Conservation (phyloP, 2,113 vertebrate species). For the Oryzias melastigma region DNA sequence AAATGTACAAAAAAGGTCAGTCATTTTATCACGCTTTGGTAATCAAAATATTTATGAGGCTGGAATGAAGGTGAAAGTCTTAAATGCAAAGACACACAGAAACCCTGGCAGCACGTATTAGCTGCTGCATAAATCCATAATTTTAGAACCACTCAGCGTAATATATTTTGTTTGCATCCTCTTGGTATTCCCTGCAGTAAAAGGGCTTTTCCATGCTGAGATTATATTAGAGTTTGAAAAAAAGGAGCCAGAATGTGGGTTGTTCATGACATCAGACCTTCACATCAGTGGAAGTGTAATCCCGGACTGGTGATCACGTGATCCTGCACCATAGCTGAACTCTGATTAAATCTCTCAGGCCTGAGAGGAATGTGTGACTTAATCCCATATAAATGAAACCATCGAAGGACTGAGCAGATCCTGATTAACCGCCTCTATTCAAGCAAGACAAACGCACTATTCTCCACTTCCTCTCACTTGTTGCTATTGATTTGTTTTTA, state of each 20-base stretch:
- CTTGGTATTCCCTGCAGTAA: constrained; percentile 41
- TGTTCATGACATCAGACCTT: constrained; percentile 45
- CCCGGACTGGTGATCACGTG: constrained; percentile 54
- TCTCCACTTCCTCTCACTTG: constrained; percentile 48
- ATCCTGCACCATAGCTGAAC: constrained; percentile 48
- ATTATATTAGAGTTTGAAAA: constrained; percentile 41
- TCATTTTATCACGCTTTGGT: constrained; percentile 8
- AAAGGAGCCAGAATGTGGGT: constrained; percentile 29
- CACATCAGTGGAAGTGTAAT: constrained; percentile 52
- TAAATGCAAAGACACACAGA: constrained; percentile 24
- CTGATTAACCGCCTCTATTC: constrained; percentile 59
- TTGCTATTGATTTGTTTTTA: constrained; percentile 66
- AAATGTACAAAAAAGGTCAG: constrained; percentile 8
- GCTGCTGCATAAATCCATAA: constrained; percentile 45
- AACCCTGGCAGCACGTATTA: constrained; percentile 45
- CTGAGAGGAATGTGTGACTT: constrained; percentile 50
- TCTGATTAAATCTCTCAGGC: constrained; percentile 62
- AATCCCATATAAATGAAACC: constrained; percentile 67
- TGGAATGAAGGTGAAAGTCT: constrained; percentile 29
- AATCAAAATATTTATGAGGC: constrained; percentile 12
- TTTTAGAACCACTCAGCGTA: constrained; percentile 37
- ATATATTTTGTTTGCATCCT: constrained; percentile 46
- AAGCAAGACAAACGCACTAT: constrained; percentile 56
- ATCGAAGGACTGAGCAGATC: constrained; percentile 52
- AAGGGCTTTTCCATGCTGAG: constrained; percentile 57